Evolutionary conservation across 2,888 invertebrate genomes (phyloP).

Genomic region (Phengaris alcon): DNA sequence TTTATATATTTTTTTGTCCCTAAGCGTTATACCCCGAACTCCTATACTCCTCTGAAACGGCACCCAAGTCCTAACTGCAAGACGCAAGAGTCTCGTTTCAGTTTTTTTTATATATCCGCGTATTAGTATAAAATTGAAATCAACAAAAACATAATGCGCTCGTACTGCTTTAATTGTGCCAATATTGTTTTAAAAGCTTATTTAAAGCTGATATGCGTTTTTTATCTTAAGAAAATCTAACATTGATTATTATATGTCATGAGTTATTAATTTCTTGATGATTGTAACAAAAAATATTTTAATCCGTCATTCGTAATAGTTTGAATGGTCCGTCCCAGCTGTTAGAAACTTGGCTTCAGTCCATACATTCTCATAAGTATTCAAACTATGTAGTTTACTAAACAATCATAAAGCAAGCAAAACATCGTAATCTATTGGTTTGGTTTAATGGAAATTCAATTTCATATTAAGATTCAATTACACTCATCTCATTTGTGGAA

Average conservation of each 20-base stretch:
- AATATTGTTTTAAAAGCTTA: too few species aligned
- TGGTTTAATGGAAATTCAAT: not conserved
- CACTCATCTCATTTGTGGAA: not conserved
- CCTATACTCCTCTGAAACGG: too few species aligned
- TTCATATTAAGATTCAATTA: not conserved
- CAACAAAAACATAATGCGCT: too few species aligned
- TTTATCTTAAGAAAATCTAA: too few species aligned
- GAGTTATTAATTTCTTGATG: not conserved
- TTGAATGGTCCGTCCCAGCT: slow-evolving; percentile 40
- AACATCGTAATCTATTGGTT: slow-evolving; percentile 5
- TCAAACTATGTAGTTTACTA: slow-evolving; percentile 41
- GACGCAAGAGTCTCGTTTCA: not conserved
- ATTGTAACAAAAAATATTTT: slow-evolving; percentile 20
- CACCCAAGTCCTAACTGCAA: too few species aligned
- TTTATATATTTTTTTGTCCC: too few species aligned
- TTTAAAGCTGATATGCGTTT: too few species aligned
- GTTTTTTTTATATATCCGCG: not conserved
- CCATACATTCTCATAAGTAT: slow-evolving; percentile 49
- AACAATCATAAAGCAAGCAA: slow-evolving; percentile 13
- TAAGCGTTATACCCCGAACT: too few species aligned
- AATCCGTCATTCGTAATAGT: slow-evolving; percentile 37
- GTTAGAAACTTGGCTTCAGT: slow-evolving; percentile 47
- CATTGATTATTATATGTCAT: too few species aligned
- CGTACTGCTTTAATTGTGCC: too few species aligned
- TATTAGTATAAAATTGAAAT: too few species aligned